Evolutionary conservation across 2,888 invertebrate genomes (phyloP).

Genomic region (Caenorhabditis panamensis): DNA sequence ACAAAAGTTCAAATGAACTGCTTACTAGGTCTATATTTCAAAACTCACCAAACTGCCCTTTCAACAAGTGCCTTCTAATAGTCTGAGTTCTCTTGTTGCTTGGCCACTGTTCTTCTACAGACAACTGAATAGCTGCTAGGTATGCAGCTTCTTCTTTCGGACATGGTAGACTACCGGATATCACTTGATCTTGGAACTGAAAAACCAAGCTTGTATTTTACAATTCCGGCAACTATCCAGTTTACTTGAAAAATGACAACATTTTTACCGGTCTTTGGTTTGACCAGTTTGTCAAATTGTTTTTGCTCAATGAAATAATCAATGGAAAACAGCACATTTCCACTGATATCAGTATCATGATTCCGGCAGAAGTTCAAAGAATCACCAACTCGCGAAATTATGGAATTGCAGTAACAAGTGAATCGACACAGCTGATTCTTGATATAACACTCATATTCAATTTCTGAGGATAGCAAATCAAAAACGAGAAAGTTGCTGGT

Average conservation of each 20-base stretch:
- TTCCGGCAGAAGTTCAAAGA: slow-evolving; percentile 38
- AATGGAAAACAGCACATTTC: slow-evolving; percentile 30
- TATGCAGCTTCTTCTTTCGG: slow-evolving; percentile 85
- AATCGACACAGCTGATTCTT: slow-evolving; percentile 41
- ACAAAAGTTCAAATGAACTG: background rate
- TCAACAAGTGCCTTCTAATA: slow-evolving; percentile 79
- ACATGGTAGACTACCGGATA: slow-evolving; percentile 84
- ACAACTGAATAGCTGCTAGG: slow-evolving; percentile 85
- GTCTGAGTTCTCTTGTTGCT: slow-evolving; percentile 79
- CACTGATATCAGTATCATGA: slow-evolving; percentile 12
- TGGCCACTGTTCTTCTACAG: slow-evolving; percentile 84
- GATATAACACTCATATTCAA: slow-evolving; percentile 39
- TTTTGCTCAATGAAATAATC: slow-evolving; percentile 36
- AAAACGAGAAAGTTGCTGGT: slow-evolving; percentile 48
- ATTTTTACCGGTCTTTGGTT: slow-evolving; percentile 30
- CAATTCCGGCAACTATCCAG: background rate
- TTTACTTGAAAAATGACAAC: slow-evolving; percentile 43
- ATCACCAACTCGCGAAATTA: slow-evolving; percentile 45
- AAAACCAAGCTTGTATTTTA: slow-evolving; percentile 62
- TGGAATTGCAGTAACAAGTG: slow-evolving; percentile 53
- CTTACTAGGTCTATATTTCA: too few species aligned
- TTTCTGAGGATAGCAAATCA: slow-evolving; percentile 37
- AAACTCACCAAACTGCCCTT: slow-evolving; percentile 80
- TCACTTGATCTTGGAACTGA: slow-evolving; percentile 85
- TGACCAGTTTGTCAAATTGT: slow-evolving; percentile 28